A percentile compares a stretch with the other conserved stretches of the same genome.
phyloP scores from a whole-genome alignment of 2,113 vertebrate species.

The Gymnarchus niloticus region DNA sequence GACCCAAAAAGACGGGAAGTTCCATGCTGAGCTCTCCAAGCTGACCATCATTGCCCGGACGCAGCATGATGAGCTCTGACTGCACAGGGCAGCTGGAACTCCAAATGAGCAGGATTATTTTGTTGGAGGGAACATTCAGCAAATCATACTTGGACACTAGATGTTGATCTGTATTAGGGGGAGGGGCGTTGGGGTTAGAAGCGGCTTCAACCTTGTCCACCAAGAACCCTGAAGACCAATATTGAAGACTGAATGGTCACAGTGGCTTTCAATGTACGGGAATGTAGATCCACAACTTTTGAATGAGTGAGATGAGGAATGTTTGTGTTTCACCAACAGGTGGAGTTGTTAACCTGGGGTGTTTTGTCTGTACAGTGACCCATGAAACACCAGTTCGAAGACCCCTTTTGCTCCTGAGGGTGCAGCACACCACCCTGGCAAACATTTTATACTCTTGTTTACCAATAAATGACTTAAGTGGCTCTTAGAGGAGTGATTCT shows the following conservation, averaged over 20 bases:
- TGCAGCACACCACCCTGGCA: not conserved
- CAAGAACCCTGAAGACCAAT: not conserved
- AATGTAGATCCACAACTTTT: not conserved
- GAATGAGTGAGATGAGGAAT: not conserved
- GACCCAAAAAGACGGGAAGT: conserved; percentile 79
- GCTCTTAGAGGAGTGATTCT: not conserved
- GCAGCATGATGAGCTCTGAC: conserved; percentile 73
- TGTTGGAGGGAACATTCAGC: not conserved
- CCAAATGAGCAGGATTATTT: not conserved
- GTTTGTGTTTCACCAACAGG: not conserved
- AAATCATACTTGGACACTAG: not conserved
- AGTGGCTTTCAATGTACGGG: not conserved
- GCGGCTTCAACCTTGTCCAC: not conserved
- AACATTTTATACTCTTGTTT: not conserved
- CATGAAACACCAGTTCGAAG: not conserved
- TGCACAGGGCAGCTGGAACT: not conserved
- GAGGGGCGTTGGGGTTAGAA: not conserved
- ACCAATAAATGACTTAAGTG: not conserved
- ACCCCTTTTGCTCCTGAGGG: too few species aligned
- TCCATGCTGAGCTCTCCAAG: conserved; percentile 84
- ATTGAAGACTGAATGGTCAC: not conserved
- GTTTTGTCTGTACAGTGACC: not conserved
- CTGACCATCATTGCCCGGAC: conserved; percentile 70
- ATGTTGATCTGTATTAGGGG: not conserved
- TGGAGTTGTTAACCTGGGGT: not conserved